A percentile compares a stretch with the other conserved stretches of the same genome.
Conservation (phyloP, 2,113 vertebrate species). For the Phoxinus phoxinus region DNA sequence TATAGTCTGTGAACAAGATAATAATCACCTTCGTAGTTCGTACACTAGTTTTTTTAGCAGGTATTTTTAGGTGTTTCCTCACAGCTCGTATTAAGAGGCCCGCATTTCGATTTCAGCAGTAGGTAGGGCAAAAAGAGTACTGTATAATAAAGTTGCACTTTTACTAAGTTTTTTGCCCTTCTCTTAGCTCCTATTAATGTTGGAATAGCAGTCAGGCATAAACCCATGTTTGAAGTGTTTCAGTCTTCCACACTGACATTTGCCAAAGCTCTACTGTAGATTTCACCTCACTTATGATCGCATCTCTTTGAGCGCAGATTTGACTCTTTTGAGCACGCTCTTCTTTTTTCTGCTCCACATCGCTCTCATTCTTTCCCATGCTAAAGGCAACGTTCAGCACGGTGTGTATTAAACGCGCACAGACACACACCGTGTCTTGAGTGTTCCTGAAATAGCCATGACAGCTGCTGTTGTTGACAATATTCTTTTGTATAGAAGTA, state of each 20-base stretch:
- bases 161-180: background rate
- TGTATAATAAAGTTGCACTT: background rate
- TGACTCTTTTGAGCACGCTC: slow-evolving; percentile 10
- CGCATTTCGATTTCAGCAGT: background rate
- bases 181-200: slow-evolving; percentile 7
- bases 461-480: background rate
- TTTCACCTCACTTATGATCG: slow-evolving; percentile 33
- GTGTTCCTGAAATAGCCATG: slow-evolving; percentile 2
- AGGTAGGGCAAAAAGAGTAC: background rate
- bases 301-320: slow-evolving; percentile 26
- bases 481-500: slow-evolving; percentile 1
- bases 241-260: slow-evolving; percentile 7
- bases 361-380: background rate
- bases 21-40: background rate
- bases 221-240: background rate
- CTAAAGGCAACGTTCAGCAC: background rate
- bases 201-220: background rate
- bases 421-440: background rate
- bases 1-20: slow-evolving; percentile 8
- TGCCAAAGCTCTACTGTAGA: background rate
- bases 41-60: background rate
- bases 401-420: background rate
- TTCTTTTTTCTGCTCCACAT: slow-evolving; percentile 11
- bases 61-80: background rate
- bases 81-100: background rate